Conservation (phyloP, 2,113 vertebrate species). For the Poeciliopsis prolifica region DNA sequence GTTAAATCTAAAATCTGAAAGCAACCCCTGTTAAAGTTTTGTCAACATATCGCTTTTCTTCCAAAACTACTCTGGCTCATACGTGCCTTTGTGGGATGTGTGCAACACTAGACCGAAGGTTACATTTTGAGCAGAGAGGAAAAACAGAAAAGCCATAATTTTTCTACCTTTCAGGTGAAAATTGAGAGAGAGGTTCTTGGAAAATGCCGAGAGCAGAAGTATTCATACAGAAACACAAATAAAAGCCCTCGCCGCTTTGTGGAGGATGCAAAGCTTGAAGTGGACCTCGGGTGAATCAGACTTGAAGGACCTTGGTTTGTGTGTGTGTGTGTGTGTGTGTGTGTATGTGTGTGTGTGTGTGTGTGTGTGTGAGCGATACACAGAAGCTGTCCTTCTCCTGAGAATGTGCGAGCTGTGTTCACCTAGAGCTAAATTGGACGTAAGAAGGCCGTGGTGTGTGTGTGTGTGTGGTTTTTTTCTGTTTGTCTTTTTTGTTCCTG, state of each 20-base stretch:
- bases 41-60: slow-evolving; percentile 31
- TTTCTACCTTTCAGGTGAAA: slow-evolving; percentile 24
- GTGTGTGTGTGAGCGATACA: slow-evolving; percentile 12
- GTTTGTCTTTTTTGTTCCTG: slow-evolving; percentile 10
- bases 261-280: slow-evolving; percentile 33
- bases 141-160: slow-evolving; percentile 31
- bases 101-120: slow-evolving; percentile 40
- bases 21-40: slow-evolving; percentile 32
- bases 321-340: background rate
- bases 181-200: background rate
- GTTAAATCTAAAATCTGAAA: slow-evolving; percentile 49
- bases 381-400: slow-evolving; percentile 21
- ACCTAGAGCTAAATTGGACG: slow-evolving; percentile 61
- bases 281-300: slow-evolving; percentile 26
- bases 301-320: slow-evolving; percentile 29
- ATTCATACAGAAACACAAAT: slow-evolving; percentile 18
- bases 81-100: slow-evolving; percentile 44
- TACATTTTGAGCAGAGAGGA: slow-evolving; percentile 19
- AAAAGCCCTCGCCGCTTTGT: slow-evolving; percentile 18
- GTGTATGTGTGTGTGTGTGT: no score
- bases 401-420: slow-evolving; percentile 39
- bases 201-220: background rate
- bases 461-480: no score
- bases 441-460: slow-evolving; percentile 21
- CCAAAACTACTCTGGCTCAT: slow-evolving; percentile 43